Evolutionary conservation across 2,888 invertebrate genomes (phyloP).

Genomic region (Eumacrocentrus americanus): DNA sequence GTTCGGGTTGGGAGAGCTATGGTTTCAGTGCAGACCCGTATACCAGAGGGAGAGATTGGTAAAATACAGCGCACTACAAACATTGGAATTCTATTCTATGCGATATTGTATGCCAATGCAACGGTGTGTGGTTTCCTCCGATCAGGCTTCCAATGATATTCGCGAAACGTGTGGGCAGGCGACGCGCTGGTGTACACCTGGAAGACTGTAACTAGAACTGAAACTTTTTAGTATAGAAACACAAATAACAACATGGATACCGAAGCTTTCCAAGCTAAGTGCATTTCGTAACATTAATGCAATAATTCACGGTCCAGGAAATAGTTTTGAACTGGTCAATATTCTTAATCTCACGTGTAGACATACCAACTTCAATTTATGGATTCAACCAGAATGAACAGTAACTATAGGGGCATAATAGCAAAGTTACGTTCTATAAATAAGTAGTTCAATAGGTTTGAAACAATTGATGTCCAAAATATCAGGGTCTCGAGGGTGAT

Average conservation of each 20-base stretch:
- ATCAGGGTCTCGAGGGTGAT: no score
- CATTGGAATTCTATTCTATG: constrained; percentile 23
- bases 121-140: constrained; percentile 8
- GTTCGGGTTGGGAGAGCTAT: not conserved
- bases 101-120: constrained; percentile 14
- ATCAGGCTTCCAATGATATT: constrained; percentile 1
- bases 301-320: not conserved
- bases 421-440: no score
- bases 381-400: no score
- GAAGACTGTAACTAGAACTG: no score
- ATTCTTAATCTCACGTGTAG: not conserved
- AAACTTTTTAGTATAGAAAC: not conserved
- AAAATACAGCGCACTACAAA: constrained; percentile 5
- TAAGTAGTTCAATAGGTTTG: no score
- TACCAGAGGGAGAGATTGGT: constrained; percentile 1
- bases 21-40: not conserved
- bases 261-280: not conserved
- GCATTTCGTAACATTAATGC: constrained; percentile 8
- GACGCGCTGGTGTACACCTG: not conserved
- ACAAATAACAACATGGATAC: not conserved
- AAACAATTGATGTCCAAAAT: no score
- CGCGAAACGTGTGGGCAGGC: not conserved
- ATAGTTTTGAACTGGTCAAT: constrained; percentile 1
- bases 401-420: not conserved
- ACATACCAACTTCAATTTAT: no score